A percentile compares a stretch with the other conserved stretches of the same genome.
Conservation (phyloP, 2,113 vertebrate species). For the Eptatretus burgeri region DNA sequence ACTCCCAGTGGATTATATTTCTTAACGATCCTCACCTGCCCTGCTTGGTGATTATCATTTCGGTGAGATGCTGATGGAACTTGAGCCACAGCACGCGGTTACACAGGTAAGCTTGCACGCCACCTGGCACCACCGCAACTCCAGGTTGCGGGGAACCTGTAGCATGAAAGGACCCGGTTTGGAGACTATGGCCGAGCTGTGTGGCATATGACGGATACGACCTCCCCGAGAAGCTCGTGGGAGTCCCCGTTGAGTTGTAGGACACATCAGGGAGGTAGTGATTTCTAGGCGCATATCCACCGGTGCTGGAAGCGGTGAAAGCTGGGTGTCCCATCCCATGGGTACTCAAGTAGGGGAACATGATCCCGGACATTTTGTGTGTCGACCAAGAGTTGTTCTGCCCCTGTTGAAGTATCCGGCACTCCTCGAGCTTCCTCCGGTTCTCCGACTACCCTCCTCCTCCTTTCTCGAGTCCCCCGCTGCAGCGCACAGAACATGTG, state of each 20-base stretch:
- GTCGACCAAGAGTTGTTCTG: neutral
- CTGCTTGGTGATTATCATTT: slow-evolving; percentile 97
- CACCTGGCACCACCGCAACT: slow-evolving; percentile 70
- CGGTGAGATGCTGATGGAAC: slow-evolving; percentile 83
- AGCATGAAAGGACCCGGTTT: neutral
- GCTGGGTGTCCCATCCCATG: neutral
- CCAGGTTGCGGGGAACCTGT: slow-evolving; percentile 11
- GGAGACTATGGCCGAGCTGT: neutral
- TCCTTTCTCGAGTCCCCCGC: too few species aligned
- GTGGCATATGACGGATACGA: neutral
- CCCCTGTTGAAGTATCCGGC: too few species aligned
- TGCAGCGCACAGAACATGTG: too few species aligned
- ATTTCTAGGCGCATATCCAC: neutral
- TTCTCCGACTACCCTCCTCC: too few species aligned
- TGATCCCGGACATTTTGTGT: neutral
- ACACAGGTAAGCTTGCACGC: slow-evolving; percentile 48
- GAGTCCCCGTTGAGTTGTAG: neutral
- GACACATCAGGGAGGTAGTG: neutral
- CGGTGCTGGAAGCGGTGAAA: neutral
- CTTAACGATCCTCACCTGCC: slow-evolving; percentile 34
- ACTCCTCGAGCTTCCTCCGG: too few species aligned
- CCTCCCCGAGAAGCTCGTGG: slow-evolving; percentile 4
- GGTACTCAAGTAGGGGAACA: slow-evolving; percentile 3
- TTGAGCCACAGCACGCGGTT: slow-evolving; percentile 79
- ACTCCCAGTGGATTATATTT: too few species aligned